Evolutionary conservation across 2,888 invertebrate species (phyloP).

Genomic region (Drosophila mettleri): DNA sequence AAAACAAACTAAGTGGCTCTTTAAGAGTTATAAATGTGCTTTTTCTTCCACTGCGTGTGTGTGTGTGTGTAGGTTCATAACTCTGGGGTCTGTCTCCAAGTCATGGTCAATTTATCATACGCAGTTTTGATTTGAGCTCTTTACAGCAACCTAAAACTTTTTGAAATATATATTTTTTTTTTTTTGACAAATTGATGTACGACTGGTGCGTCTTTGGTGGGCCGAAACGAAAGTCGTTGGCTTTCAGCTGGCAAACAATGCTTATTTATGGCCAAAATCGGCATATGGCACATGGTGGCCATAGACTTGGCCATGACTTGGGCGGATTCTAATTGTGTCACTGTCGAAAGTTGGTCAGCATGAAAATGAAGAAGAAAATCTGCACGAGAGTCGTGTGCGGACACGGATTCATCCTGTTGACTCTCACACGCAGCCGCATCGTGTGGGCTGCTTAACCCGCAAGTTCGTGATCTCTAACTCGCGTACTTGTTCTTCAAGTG

Average conservation of each 20-base stretch:
- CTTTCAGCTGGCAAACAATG: constrained; percentile 32
- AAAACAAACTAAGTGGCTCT: constrained; percentile 74
- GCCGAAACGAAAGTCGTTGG: constrained; percentile 51
- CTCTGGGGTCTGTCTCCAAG: constrained; percentile 39
- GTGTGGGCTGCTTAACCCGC: constrained; percentile 71
- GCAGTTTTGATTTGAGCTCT: constrained; percentile 51
- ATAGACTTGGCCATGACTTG: constrained; percentile 21
- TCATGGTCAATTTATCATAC: constrained; percentile 77
- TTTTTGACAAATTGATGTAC: constrained; percentile 70
- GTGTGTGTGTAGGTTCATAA: constrained; percentile 32
- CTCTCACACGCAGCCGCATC: constrained; percentile 43
- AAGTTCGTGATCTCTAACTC: constrained; percentile 75
- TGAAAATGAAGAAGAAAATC: constrained; percentile 16
- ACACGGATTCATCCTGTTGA: constrained; percentile 48
- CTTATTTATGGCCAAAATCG: constrained; percentile 58
- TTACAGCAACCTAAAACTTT: constrained; percentile 6
- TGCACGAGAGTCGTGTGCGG: constrained; percentile 27
- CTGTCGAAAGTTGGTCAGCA: constrained; percentile 65
- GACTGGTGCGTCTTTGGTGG: constrained; percentile 61
- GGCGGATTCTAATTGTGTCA: constrained; percentile 72
- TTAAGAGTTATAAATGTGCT: constrained; percentile 68
- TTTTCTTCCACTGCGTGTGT: constrained; percentile 19
- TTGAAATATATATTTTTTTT: constrained; percentile 3
- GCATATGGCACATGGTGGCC: background rate
- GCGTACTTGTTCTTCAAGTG: constrained; percentile 67